These are phyloP conservation scores for Zaprionus gabonicus DNA, from an alignment of 1,140 invertebrate species.

Conservation along the genomic window DNA sequence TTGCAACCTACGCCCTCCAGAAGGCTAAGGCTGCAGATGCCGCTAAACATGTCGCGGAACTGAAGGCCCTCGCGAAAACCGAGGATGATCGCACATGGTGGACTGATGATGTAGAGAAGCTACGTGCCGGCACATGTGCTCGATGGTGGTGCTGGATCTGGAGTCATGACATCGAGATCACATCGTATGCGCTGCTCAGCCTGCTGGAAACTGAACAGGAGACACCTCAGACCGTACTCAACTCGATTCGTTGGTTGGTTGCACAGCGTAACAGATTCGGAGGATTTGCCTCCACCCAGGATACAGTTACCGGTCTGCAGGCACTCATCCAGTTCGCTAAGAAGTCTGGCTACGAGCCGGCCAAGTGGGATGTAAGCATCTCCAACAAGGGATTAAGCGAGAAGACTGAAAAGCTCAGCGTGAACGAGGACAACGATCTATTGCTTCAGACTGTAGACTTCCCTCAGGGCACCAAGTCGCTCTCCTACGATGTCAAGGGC, in stretches of 20 bases:
- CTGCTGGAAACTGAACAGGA: slow-evolving; percentile 86
- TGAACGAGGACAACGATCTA: slow-evolving; percentile 69
- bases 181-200: slow-evolving; percentile 89
- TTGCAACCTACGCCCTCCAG: slow-evolving; percentile 91
- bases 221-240: slow-evolving; percentile 74
- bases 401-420: slow-evolving; percentile 61
- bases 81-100: slow-evolving; percentile 80
- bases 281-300: slow-evolving; percentile 91
- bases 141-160: slow-evolving; percentile 86
- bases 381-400: slow-evolving; percentile 61
- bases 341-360: slow-evolving; percentile 72
- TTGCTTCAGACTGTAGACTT: slow-evolving; percentile 76
- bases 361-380: slow-evolving; percentile 57
- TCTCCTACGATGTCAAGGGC: slow-evolving; percentile 88
- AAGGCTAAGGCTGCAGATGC: slow-evolving; percentile 87
- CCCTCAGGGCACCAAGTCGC: slow-evolving; percentile 76
- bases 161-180: slow-evolving; percentile 89
- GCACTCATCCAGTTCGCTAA: slow-evolving; percentile 87
- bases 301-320: slow-evolving; percentile 88
- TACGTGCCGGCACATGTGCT: slow-evolving; percentile 87
- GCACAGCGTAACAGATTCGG: slow-evolving; percentile 90
- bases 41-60: slow-evolving; percentile 48
- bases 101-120: slow-evolving; percentile 89
- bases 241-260: slow-evolving; percentile 89
- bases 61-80: slow-evolving; percentile 60